Conservation (phyloP, 2,113 vertebrate genomes). For the Emydura subglobosa region DNA sequence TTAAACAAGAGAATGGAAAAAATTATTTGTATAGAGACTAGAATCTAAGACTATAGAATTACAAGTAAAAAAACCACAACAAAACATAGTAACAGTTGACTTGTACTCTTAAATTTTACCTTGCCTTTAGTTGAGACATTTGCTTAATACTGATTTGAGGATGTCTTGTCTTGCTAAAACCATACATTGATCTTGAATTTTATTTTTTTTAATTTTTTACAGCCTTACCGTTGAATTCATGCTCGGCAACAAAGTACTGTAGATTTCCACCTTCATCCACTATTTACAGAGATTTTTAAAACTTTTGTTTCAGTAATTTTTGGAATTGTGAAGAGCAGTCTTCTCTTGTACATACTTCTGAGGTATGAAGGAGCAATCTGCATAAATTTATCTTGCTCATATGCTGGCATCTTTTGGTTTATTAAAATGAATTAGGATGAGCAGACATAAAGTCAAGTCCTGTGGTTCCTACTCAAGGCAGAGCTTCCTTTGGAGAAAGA, state of each 20-base stretch:
- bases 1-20: background rate
- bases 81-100: background rate
- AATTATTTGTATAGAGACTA: background rate
- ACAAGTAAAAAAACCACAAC: background rate
- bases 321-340: constrained; percentile 73
- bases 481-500: background rate
- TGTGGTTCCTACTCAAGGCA: constrained; percentile 26
- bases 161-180: background rate
- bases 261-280: constrained; percentile 78
- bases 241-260: constrained; percentile 75
- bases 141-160: background rate
- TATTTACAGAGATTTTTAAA: constrained; percentile 76
- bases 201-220: constrained; percentile 72
- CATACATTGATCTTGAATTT: constrained; percentile 15
- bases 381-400: constrained; percentile 69
- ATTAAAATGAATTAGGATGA: constrained; percentile 59
- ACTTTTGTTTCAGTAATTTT: constrained; percentile 76
- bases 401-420: constrained; percentile 67
- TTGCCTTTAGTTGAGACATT: background rate
- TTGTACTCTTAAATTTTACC: background rate
- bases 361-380: constrained; percentile 77
- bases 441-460: constrained; percentile 20
- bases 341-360: constrained; percentile 72
- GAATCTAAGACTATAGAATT: background rate
- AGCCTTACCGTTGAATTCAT: constrained; percentile 83